These are phyloP conservation scores for Heliconius nattereri DNA, from an alignment of 1,140 invertebrate genomes.

Conservation along the genomic window DNA sequence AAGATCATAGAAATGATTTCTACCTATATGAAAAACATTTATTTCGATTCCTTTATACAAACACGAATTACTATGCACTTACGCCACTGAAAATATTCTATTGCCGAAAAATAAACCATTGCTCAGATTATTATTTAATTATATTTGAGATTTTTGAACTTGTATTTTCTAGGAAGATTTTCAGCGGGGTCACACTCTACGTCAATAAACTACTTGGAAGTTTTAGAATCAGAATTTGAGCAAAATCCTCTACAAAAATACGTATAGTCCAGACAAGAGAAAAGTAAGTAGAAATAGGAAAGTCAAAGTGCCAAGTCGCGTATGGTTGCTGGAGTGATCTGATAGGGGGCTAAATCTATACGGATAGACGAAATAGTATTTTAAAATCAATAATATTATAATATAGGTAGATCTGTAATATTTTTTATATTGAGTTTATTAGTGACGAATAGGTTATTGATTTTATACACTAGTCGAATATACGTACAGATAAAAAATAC, in stretches of 20 bases:
- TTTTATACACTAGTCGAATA: slow-evolving; percentile 31
- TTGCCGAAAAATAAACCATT: background rate
- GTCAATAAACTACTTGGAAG: slow-evolving; percentile 45
- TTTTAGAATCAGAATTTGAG: slow-evolving; percentile 49
- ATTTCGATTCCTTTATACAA: slow-evolving; percentile 25
- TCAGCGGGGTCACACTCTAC: slow-evolving; percentile 55
- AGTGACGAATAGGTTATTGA: slow-evolving; percentile 22
- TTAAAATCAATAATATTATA: slow-evolving; percentile 29
- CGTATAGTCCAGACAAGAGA: slow-evolving; percentile 63
- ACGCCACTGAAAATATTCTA: slow-evolving; percentile 39
- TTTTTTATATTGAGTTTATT: too few species aligned
- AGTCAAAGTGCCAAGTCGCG: slow-evolving; percentile 59
- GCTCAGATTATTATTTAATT: background rate
- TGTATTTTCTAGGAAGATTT: slow-evolving; percentile 28
- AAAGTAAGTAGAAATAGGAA: slow-evolving; percentile 49
- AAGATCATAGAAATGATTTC: slow-evolving; percentile 15
- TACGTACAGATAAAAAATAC: slow-evolving; percentile 29
- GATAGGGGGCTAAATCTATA: slow-evolving; percentile 29
- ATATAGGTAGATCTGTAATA: background rate
- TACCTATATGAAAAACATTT: slow-evolving; percentile 26
- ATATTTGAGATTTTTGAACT: background rate
- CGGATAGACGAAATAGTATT: slow-evolving; percentile 29
- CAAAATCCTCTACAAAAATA: slow-evolving; percentile 63
- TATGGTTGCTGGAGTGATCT: slow-evolving; percentile 47
- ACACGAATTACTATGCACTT: slow-evolving; percentile 35